phyloP scores from a whole-genome alignment of 2,888 invertebrate species.

The Mesorhabditis spiculigera region DNA sequence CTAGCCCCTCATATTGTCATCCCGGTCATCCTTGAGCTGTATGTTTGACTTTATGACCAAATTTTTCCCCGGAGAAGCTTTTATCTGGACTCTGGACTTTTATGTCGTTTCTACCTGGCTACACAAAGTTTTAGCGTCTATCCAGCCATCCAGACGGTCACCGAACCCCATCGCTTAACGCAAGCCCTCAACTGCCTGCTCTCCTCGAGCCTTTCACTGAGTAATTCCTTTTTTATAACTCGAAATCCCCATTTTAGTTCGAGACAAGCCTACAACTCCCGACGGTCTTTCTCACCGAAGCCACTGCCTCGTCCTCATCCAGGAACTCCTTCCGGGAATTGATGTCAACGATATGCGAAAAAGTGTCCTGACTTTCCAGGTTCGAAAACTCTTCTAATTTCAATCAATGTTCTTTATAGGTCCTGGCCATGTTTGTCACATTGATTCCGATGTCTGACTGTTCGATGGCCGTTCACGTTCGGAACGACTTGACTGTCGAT shows the following conservation, averaged over 20 bases:
- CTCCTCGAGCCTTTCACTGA: slow-evolving; percentile 60
- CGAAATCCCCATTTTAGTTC: slow-evolving; percentile 2
- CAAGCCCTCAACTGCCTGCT: slow-evolving; percentile 62
- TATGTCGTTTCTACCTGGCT: too few species aligned
- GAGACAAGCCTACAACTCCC: not conserved
- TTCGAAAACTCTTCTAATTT: slow-evolving; percentile 12
- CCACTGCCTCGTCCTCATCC: slow-evolving; percentile 70
- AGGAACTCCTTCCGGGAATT: slow-evolving; percentile 79
- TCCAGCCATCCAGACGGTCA: slow-evolving; percentile 77
- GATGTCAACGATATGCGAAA: slow-evolving; percentile 80
- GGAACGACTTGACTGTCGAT: slow-evolving; percentile 73
- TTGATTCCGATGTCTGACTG: slow-evolving; percentile 82
- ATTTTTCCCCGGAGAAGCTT: not conserved
- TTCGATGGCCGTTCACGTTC: slow-evolving; percentile 72
- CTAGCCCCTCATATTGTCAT: slow-evolving; percentile 79
- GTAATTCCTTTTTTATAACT: slow-evolving; percentile 32
- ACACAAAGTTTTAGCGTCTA: slow-evolving; percentile 64
- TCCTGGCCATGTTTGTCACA: slow-evolving; percentile 68
- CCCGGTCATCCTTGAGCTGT: slow-evolving; percentile 77
- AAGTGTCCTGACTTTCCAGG: slow-evolving; percentile 59
- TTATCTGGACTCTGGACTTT: too few species aligned
- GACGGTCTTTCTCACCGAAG: not conserved
- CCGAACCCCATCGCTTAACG: slow-evolving; percentile 75
- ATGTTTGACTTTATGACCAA: slow-evolving; percentile 11
- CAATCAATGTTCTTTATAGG: slow-evolving; percentile 22